Evolutionary conservation across 2,888 invertebrate species (phyloP), one percentile per base, ranked within the genome.

Genomic region (Drosophila setosimentum): DNA sequence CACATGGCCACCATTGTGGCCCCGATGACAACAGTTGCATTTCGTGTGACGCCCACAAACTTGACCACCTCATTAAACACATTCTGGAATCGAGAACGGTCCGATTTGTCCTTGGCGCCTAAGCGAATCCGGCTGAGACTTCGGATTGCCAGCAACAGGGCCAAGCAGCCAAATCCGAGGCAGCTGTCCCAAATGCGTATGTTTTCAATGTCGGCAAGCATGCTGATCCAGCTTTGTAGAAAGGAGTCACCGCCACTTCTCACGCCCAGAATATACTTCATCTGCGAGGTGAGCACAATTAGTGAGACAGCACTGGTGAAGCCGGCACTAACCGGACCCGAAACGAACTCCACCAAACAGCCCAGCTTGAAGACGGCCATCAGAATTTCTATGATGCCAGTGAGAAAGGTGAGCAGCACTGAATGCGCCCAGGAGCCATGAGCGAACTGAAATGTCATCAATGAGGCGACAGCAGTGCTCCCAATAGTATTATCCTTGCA

Each of bases 401-500:
- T 94, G 13, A 97, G 93, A 84, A 98, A 96, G 83, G 96, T 95
- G 27, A 98, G 94, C 33, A 98, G 93, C 42, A 97, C 95, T 0
- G 97, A 97, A 11, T 91, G 84, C 91, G 97, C 95, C 93, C 93
- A 93, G 24, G 92, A 91, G 32, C 96, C 96, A 45, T 95, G 94
- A 0, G 97, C 95, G 35, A 96, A 95, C 93, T 97, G 97, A 92
- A 95, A 96, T 1, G 97, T 98, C 91, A 98, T 95, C 62, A 98
- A 94, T 1, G 98, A 97, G 78, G 97, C 96, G 82, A 99, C 97
- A 76, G 98, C 98, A 2, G 98, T 98, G 40, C 98, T 98, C 11
- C 98, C 98, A 86, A 98, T 95, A 2, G 98, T 98, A 79, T 98
- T 96, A 92, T 98, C 98, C 93, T 98, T 97, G 92, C 98, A 97